phyloP scores from a whole-genome alignment of 2,113 vertebrate genomes.

The Dendrocopos noguchii region DNA sequence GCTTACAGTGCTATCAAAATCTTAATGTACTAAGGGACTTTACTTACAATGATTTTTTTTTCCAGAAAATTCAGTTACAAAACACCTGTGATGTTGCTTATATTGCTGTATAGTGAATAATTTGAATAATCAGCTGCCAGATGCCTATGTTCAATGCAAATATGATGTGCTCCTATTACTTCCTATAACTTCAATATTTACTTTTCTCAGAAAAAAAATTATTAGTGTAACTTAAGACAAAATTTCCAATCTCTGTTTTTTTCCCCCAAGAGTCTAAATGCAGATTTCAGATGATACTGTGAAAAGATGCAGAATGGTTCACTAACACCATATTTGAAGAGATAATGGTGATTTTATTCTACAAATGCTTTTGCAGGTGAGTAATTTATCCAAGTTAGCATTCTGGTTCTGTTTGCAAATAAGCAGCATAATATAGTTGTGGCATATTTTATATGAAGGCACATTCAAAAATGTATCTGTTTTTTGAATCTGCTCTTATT shows the following conservation, averaged over 20 bases:
- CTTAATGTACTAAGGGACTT: background rate
- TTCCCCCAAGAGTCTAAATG: background rate
- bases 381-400: background rate
- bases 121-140: background rate
- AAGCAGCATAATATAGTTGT: background rate
- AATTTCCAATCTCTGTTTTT: background rate
- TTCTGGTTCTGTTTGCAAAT: background rate
- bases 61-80: background rate
- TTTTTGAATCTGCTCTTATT: background rate
- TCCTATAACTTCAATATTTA: background rate
- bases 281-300: background rate
- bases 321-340: background rate
- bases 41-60: background rate
- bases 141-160: background rate
- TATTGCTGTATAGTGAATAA: background rate
- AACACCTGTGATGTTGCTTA: background rate
- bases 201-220: background rate
- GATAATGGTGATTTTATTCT: background rate
- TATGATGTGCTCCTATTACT: background rate
- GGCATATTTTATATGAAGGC: background rate
- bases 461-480: background rate
- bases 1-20: background rate
- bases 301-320: background rate
- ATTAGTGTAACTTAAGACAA: background rate
- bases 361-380: background rate